Conservation (phyloP, 2,797 vertebrate genomes). For the Coracias cyanogaster region DNA sequence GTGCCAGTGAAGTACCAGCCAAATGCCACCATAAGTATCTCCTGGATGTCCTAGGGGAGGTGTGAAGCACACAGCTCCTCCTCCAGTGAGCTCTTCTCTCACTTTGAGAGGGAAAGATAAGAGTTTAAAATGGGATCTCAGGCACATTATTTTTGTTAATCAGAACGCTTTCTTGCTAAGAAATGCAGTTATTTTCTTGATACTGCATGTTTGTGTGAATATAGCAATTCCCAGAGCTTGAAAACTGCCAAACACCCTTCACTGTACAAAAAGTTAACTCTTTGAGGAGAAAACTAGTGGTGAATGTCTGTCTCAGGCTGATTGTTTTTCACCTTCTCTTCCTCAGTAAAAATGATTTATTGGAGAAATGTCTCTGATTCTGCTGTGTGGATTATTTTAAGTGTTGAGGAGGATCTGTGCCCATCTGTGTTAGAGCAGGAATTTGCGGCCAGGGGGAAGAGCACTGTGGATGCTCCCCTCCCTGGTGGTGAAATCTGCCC, state of each 20-base stretch:
- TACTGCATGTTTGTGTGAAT: background rate
- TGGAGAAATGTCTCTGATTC: background rate
- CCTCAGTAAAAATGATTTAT: background rate
- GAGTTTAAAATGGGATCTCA: slow-evolving; percentile 32
- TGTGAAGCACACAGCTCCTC: slow-evolving; percentile 1
- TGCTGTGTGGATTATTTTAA: background rate
- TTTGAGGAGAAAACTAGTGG: background rate
- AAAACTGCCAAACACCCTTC: background rate
- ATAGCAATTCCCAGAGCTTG: background rate
- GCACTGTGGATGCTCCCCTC: rapidly evolving
- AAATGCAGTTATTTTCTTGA: background rate
- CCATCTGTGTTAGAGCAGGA: background rate
- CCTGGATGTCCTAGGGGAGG: slow-evolving; percentile 10
- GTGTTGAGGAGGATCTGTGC: background rate
- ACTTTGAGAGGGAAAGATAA: background rate
- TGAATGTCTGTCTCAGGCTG: background rate
- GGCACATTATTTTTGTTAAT: slow-evolving; percentile 29
- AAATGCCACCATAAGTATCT: slow-evolving; percentile 46
- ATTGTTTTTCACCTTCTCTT: background rate
- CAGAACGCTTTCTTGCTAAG: background rate
- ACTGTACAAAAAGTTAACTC: background rate
- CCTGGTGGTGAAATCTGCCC: background rate
- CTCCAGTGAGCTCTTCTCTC: slow-evolving; percentile 29
- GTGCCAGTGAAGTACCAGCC: slow-evolving; percentile 54
- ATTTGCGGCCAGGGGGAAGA: background rate